Conservation (phyloP, 2,113 vertebrate species). For the Steatornis caripensis region DNA sequence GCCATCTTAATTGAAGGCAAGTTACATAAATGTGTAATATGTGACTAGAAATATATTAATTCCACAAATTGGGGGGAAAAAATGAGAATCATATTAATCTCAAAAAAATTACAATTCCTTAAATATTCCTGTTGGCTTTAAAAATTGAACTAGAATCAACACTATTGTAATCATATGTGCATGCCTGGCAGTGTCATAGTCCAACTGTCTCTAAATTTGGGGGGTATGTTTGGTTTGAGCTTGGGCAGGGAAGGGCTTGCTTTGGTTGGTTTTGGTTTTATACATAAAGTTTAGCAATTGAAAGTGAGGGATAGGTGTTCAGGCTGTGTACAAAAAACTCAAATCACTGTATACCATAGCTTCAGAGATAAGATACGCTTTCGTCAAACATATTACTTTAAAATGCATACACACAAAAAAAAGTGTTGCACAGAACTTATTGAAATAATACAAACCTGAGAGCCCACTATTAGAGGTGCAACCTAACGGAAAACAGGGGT, state of each 20-base stretch:
- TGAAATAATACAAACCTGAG: not conserved
- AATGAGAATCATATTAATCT: not conserved
- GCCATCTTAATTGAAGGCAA: not conserved
- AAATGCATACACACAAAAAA: not conserved
- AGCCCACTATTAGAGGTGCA: not conserved
- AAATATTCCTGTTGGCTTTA: not conserved
- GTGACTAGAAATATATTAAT: not conserved
- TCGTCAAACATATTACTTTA: not conserved
- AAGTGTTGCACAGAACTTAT: not conserved
- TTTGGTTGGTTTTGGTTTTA: not conserved
- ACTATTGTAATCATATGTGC: fast-evolving
- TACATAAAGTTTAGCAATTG: not conserved
- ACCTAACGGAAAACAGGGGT: not conserved
- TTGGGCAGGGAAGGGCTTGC: not conserved
- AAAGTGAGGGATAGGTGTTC: not conserved
- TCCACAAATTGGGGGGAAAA: not conserved
- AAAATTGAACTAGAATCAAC: not conserved
- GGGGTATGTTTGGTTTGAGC: not conserved
- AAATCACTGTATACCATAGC: no score
- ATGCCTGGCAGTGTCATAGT: not conserved
- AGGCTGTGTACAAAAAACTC: not conserved
- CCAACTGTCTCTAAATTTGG: not conserved
- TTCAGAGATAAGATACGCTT: not conserved
- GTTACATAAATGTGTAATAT: not conserved
- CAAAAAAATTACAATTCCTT: not conserved